A percentile compares a stretch with the other conserved stretches of the same genome.
Evolutionary conservation across 2,888 invertebrate species (phyloP).

Genomic region (Calameuta pallipes): DNA sequence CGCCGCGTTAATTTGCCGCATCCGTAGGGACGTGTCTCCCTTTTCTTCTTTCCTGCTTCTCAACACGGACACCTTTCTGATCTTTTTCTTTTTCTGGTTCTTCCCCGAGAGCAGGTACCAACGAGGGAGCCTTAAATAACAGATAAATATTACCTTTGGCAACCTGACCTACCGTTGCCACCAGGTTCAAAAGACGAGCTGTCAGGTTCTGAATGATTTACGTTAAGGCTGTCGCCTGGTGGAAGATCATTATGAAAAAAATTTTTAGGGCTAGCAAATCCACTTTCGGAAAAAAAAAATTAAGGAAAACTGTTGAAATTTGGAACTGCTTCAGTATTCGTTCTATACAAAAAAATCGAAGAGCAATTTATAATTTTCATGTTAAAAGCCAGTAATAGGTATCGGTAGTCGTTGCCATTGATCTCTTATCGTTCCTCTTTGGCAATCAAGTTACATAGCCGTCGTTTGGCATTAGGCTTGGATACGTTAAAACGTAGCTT

Average conservation of each 20-base stretch:
- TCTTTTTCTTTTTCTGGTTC: neutral
- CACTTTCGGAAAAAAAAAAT: neutral
- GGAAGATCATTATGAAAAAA: neutral
- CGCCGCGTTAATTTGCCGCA: neutral
- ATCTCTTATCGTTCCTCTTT: too few relatives aligned
- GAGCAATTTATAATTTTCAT: neutral
- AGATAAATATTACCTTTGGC: constrained; percentile 21
- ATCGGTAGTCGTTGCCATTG: too few relatives aligned
- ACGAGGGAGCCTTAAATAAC: neutral
- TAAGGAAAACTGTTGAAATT: too few relatives aligned
- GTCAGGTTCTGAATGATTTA: neutral
- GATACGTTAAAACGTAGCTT: neutral
- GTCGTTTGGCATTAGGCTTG: neutral
- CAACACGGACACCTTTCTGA: neutral
- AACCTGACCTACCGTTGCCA: neutral
- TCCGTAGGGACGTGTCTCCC: neutral
- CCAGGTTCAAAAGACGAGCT: neutral
- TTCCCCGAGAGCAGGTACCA: neutral
- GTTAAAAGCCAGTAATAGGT: neutral
- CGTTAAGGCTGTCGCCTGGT: neutral
- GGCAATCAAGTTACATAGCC: too few relatives aligned
- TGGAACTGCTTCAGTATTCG: too few relatives aligned
- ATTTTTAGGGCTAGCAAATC: neutral
- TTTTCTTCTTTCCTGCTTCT: too few relatives aligned
- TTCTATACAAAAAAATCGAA: neutral